A percentile compares a stretch with the other conserved stretches of the same genome.
phyloP scores from a whole-genome alignment of 2,113 vertebrate species.

The rat (Rattus norvegicus) region GRCr8 NC_086028.1:73195501-73196000 shows the following conservation, averaged over 20 bases:
- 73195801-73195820: not conserved
- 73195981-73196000: not conserved
- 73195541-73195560: not conserved
- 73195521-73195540: not conserved
- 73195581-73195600: too few relatives aligned
- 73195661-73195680: not conserved
- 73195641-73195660: not conserved
- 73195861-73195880: too few relatives aligned
- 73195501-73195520: too few relatives aligned
- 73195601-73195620: not conserved
- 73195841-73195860: not conserved
- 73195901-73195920: too few relatives aligned
- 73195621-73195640: not conserved
- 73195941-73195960: not conserved
- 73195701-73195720: not conserved
- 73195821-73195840: not conserved
- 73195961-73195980: not conserved
- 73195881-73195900: not conserved
- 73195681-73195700: not conserved
- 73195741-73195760: not conserved
- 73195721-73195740: not conserved
- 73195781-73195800: not conserved
- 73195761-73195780: too few relatives aligned
- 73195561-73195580: not conserved
- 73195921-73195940: not conserved